Percentiles rank a stretch among this genome's conserved stretches.
phyloP scores from a whole-genome alignment of 2,888 invertebrate species.

The Macrophya alboannulata region DNA sequence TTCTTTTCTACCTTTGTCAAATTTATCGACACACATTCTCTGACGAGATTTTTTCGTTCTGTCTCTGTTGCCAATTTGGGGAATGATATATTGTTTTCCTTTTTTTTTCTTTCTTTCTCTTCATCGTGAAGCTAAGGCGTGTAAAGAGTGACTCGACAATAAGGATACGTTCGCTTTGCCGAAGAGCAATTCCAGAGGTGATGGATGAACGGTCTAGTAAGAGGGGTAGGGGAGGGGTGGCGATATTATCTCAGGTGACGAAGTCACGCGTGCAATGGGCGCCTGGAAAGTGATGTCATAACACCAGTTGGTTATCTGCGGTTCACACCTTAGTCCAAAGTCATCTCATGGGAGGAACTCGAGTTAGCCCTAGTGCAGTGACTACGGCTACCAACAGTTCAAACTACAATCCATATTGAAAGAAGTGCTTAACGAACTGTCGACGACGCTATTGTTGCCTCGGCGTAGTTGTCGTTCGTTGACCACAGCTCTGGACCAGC shows the following conservation, averaged over 20 bases:
- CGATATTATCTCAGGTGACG: constrained; percentile 72
- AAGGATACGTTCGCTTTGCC: constrained; percentile 37
- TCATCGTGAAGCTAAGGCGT: neutral
- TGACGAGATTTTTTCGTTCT: neutral
- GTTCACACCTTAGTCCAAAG: constrained; percentile 57
- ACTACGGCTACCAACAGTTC: neutral
- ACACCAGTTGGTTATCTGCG: constrained; percentile 67
- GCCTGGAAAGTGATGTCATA: constrained; percentile 57
- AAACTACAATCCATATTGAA: constrained; percentile 62
- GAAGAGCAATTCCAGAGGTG: constrained; percentile 63
- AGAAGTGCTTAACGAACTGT: constrained; percentile 75
- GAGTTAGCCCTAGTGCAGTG: neutral
- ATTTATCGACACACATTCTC: constrained; percentile 11
- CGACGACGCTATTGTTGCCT: constrained; percentile 75
- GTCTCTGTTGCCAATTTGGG: constrained; percentile 23
- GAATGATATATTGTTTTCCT: neutral
- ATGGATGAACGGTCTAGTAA: constrained; percentile 63
- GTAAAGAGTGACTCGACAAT: constrained; percentile 38
- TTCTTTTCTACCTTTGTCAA: neutral
- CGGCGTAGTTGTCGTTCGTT: constrained; percentile 67
- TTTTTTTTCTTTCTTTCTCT: neutral
- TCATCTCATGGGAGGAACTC: constrained; percentile 43
- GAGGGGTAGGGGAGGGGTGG: constrained; percentile 1
- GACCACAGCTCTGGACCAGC: constrained; percentile 48
- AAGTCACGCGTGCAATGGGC: constrained; percentile 66